Evolutionary conservation across 2,888 invertebrate species (phyloP).

Genomic region (Campopleginae sp.): DNA sequence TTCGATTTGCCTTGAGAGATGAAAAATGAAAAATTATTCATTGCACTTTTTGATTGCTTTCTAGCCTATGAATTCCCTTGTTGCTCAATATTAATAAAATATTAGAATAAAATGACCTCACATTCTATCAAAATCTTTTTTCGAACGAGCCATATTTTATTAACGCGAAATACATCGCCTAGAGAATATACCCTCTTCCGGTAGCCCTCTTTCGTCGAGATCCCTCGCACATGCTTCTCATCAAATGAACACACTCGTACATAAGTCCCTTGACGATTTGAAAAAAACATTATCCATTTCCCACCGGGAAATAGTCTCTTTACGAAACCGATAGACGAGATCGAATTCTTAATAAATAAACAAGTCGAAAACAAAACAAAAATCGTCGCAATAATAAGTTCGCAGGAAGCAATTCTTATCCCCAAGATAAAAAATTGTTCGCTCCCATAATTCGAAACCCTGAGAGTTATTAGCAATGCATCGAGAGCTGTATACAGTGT

Average conservation of each 20-base stretch:
- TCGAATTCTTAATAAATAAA: background rate
- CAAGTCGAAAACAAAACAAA: background rate
- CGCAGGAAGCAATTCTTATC: background rate
- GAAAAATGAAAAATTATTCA: background rate
- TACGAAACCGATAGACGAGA: background rate
- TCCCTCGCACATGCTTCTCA: background rate
- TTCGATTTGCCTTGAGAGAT: background rate
- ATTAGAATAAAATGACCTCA: background rate
- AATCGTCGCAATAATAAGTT: background rate
- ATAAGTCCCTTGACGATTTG: slow-evolving; percentile 27
- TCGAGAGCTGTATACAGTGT: too few relatives aligned
- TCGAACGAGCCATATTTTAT: background rate
- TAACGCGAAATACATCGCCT: background rate
- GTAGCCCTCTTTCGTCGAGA: slow-evolving; percentile 1
- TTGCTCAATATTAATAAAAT: background rate
- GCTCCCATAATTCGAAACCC: too few relatives aligned
- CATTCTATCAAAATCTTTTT: background rate
- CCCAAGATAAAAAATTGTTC: background rate
- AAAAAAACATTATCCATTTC: slow-evolving; percentile 4
- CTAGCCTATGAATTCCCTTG: background rate
- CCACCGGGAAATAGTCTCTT: background rate
- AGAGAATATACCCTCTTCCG: background rate
- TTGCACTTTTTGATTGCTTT: background rate
- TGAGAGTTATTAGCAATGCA: too few relatives aligned
- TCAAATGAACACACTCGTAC: slow-evolving; percentile 6